Percentiles rank a stretch among this genome's conserved stretches.
phyloP scores from a whole-genome alignment of 2,797 vertebrate species.

The Pelochelys cantorii region DNA sequence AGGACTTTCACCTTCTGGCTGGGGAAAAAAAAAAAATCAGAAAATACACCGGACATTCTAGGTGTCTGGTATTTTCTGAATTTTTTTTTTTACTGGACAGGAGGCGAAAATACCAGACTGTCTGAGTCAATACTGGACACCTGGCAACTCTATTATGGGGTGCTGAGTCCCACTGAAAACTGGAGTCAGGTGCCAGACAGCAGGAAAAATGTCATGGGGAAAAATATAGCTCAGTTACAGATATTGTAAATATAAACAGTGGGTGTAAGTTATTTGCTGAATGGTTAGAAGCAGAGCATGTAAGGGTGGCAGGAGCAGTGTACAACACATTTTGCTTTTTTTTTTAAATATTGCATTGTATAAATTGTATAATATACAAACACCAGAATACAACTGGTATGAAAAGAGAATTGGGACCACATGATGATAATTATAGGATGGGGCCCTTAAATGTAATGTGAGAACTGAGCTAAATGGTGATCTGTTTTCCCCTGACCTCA shows the following conservation, averaged over 20 bases:
- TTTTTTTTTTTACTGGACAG: too few species aligned
- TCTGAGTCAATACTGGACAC: too few species aligned
- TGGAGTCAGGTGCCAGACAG: background rate
- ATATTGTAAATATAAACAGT: background rate
- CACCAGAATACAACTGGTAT: background rate
- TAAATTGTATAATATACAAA: background rate
- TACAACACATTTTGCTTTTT: background rate
- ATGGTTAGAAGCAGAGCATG: background rate
- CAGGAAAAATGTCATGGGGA: background rate
- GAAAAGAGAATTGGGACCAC: background rate
- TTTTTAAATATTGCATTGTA: background rate
- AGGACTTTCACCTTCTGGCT: too few species aligned
- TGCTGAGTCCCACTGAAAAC: too few species aligned
- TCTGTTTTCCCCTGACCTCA: background rate
- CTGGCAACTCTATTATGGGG: too few species aligned
- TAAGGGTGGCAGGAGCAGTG: background rate
- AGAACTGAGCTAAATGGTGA: background rate
- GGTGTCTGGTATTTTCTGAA: too few species aligned
- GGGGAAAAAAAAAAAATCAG: too few species aligned
- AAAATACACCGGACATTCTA: too few species aligned
- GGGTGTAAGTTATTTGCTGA: background rate
- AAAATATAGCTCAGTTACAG: background rate
- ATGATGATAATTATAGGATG: background rate
- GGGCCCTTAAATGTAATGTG: background rate
- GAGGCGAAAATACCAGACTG: too few species aligned